Percentiles rank a stretch among this genome's conserved stretches.
phyloP scores from a whole-genome alignment of 2,888 invertebrate species.

The Notocelia uddmanniana region DNA sequence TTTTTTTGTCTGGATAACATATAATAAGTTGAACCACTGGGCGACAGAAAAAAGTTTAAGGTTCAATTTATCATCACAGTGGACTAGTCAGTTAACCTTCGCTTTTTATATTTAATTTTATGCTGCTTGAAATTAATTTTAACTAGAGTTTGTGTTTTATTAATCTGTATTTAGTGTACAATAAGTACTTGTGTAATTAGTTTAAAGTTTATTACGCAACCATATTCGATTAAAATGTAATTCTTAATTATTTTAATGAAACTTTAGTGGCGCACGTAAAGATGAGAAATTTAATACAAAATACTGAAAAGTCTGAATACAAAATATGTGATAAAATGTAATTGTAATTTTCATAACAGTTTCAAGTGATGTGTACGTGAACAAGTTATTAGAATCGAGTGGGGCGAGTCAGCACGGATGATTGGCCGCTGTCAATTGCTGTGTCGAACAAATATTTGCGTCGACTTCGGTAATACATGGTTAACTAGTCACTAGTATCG shows the following conservation, averaged over 20 bases:
- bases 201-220: too few species aligned
- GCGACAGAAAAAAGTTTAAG: background rate
- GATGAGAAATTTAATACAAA: background rate
- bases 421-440: constrained; percentile 18
- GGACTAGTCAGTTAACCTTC: too few species aligned
- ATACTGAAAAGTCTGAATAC: background rate
- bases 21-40: background rate
- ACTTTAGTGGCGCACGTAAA: background rate
- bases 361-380: constrained; percentile 8
- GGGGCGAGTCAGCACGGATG: constrained; percentile 9
- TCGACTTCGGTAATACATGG: constrained; percentile 18
- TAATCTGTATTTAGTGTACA: too few species aligned
- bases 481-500: constrained; percentile 3
- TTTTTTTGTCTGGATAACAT: background rate
- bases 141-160: too few species aligned
- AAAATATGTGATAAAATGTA: background rate
- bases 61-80: too few species aligned
- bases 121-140: too few species aligned
- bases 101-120: too few species aligned
- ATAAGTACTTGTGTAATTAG: too few species aligned
- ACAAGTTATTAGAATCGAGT: constrained; percentile 6
- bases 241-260: too few species aligned
- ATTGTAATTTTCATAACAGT: background rate
- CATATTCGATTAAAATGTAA: too few species aligned
- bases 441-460: constrained; percentile 19